Conservation (phyloP, 2,113 vertebrate genomes). For the Zingel zingel region DNA sequence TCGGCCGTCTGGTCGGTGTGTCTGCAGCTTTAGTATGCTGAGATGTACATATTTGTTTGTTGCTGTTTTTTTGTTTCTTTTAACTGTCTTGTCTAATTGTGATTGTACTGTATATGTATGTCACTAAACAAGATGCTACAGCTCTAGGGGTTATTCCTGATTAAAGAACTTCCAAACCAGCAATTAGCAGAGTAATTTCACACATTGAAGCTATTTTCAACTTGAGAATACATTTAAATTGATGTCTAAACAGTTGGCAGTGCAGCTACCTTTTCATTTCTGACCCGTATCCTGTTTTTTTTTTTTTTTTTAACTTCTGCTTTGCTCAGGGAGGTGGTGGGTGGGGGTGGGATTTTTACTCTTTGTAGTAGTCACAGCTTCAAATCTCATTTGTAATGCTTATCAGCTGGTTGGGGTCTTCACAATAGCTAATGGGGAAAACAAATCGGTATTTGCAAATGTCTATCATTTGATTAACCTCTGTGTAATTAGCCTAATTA, state of each 20-base stretch:
- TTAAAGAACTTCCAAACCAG: too few species aligned
- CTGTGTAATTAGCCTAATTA: conserved; percentile 81
- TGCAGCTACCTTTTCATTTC: conserved; percentile 42
- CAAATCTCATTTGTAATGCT: conserved; percentile 82
- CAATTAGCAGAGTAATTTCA: background rate
- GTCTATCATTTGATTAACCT: conserved; percentile 82
- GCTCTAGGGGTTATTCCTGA: too few species aligned
- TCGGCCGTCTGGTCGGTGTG: too few species aligned
- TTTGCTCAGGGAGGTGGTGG: conserved; percentile 54
- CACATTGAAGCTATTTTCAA: conserved; percentile 18
- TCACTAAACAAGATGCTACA: too few species aligned
- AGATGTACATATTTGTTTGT: background rate
- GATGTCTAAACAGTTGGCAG: conserved; percentile 18
- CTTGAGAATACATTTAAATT: conserved; percentile 25
- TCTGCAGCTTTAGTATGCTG: background rate
- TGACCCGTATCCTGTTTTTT: background rate
- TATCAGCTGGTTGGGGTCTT: conserved; percentile 76
- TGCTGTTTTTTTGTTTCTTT: too few species aligned
- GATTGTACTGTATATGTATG: too few species aligned
- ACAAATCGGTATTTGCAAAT: conserved; percentile 77
- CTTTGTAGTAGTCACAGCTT: conserved; percentile 79
- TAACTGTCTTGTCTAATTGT: too few species aligned
- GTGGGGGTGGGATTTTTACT: conserved; percentile 41
- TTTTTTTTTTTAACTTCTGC: conserved; percentile 1
- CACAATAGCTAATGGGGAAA: conserved; percentile 83